Base-by-base conservation (phyloP, 2,888 invertebrate species). In the Drosophila paracracens region DNA sequence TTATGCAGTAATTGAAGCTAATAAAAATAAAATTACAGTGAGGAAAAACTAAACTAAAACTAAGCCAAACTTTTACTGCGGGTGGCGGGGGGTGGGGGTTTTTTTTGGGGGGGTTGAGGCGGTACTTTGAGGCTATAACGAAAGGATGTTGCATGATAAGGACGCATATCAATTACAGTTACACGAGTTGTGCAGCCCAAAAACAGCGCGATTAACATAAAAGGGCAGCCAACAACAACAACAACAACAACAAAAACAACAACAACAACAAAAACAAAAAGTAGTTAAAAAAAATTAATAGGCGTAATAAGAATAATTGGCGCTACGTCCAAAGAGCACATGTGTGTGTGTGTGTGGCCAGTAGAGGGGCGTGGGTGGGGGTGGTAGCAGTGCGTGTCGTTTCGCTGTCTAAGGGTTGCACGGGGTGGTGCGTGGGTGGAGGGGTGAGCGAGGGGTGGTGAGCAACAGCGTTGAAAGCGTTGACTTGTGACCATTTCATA, bases 401-500 rank as follows among this genome's bases (percentile, higher is more conserved):
- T 38, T 27, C 68, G 54, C 65, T 67, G 79, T 75, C 52, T 58
- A 70, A 74, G 74, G 74, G 74, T 75, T 75, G 74, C n/a, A 16
- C 7, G 0, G 5, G 36, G n/a, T 11, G 13, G n/a, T 8, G 27
- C 0, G 10, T 35, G 16, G 33, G 16, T 11, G 27, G 16, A 29
- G 21, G 31, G n/a, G 31, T 18, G 21, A 8, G 16, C 1, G 25
- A 3, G 50, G 16, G n/a, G 40, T 16, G 35, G n/a, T 33, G 33
- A 51, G 64, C 57, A 67, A 67, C 46, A 76, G 63, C 48, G 61
- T 70, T 57, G 66, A 78, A 88, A 78, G 89, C 91, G 91, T 91
- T 92, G 92, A 92, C 91, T 92, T 92, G 91, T 91, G 92, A 92
- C 91, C 91, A 90, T 90, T 91, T 90, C 91, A 88, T 89, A 91